Percentiles rank a stretch among this genome's conserved stretches.
These are phyloP conservation scores for Patagioenas fasciata DNA, from an alignment of 2,113 vertebrate genomes.

Conservation along the genomic window DNA sequence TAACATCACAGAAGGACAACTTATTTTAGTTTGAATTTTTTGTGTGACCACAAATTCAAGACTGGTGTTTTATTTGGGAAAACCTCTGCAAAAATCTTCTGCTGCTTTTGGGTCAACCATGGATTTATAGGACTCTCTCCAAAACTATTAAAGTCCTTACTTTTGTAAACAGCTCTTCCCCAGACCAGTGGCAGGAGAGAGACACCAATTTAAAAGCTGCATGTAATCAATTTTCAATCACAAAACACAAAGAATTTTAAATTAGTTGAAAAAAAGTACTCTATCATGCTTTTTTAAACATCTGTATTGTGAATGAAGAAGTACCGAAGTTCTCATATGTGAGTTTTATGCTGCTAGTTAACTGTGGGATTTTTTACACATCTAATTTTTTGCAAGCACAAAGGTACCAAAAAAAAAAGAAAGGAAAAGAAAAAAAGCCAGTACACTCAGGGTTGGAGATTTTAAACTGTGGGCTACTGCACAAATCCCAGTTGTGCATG, in stretches of 20 bases:
- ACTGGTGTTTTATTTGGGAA: not conserved
- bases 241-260: not conserved
- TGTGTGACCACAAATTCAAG: not conserved
- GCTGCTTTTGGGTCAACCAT: not conserved
- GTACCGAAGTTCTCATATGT: not conserved
- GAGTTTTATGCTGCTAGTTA: not conserved
- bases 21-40: not conserved
- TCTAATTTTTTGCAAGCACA: not conserved
- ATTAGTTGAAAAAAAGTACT: not conserved
- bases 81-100: not conserved
- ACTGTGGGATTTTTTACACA: not conserved
- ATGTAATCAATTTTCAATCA: not conserved
- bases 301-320: not conserved
- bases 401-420: not conserved
- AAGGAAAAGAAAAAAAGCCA: not conserved
- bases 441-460: not conserved
- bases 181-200: not conserved
- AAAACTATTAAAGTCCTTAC: not conserved
- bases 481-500: not conserved
- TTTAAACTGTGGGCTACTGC: not conserved
- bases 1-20: not conserved
- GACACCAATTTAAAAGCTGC: not conserved
- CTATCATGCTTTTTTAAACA: not conserved
- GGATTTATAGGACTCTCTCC: not conserved
- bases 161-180: not conserved